Conservation (phyloP, 2,113 vertebrate genomes). For the Abramis brama region DNA sequence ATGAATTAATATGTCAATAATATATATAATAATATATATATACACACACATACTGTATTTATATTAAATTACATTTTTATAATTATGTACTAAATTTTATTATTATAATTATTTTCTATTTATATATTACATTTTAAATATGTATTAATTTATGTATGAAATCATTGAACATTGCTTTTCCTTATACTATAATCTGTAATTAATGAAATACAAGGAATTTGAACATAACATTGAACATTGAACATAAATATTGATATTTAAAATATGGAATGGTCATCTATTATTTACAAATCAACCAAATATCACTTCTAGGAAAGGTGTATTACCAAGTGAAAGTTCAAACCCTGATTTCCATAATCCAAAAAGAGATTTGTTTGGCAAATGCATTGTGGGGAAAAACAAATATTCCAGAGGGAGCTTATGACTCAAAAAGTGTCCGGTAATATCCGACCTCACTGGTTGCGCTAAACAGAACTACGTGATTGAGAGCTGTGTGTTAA, state of each 20-base stretch:
- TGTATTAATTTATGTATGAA: background rate
- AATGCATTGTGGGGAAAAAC: constrained; percentile 47
- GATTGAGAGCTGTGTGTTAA: background rate
- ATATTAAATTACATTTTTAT: too few relatives aligned
- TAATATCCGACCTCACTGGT: background rate
- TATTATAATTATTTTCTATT: background rate
- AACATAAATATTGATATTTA: background rate
- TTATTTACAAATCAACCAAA: background rate
- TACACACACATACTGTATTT: too few relatives aligned
- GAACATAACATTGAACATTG: background rate
- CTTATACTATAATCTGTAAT: background rate
- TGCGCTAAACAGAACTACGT: background rate
- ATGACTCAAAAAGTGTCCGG: background rate
- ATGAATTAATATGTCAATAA: too few relatives aligned
- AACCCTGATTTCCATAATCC: constrained; percentile 48
- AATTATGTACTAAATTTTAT: too few relatives aligned
- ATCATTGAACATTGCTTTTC: background rate
- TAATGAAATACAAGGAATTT: background rate
- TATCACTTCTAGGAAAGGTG: background rate
- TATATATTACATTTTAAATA: background rate
- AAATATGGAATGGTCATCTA: background rate
- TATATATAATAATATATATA: too few relatives aligned
- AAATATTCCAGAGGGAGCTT: constrained; percentile 31
- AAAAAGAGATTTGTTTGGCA: constrained; percentile 60
- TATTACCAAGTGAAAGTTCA: background rate